These are phyloP conservation scores for Rissa tridactyla DNA, from an alignment of 2,113 vertebrate genomes.

Conservation along the genomic window DNA sequence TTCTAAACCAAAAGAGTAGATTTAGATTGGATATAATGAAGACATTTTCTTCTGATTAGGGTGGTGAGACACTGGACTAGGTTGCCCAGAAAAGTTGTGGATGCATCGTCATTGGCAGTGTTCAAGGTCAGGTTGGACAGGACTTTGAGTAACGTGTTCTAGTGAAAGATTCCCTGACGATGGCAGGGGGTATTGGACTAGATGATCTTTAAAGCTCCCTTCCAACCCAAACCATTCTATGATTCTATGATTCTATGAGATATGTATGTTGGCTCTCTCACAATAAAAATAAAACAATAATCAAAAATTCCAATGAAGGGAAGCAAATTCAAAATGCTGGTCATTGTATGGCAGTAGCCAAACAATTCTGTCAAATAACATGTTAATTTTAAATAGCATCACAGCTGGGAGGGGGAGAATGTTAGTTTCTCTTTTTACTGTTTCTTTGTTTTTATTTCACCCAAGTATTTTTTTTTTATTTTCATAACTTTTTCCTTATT, in stretches of 20 bases:
- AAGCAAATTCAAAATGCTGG: neutral
- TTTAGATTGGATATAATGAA: neutral
- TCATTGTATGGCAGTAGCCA: neutral
- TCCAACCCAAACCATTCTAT: neutral
- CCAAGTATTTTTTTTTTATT: neutral
- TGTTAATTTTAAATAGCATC: neutral
- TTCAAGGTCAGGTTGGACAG: neutral
- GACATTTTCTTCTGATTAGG: neutral
- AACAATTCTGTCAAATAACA: neutral
- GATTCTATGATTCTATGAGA: neutral
- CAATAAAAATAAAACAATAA: neutral
- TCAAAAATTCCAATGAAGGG: neutral
- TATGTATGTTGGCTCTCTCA: neutral
- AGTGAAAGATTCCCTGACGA: neutral
- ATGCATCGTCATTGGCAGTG: rapidly evolving
- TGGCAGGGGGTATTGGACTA: neutral
- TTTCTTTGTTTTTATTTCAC: neutral
- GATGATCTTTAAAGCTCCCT: neutral
- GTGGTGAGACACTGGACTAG: too few relatives aligned
- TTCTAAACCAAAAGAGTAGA: neutral
- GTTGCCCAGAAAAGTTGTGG: neutral
- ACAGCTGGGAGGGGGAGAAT: rapidly evolving
- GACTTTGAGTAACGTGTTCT: neutral
- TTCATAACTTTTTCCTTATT: neutral
- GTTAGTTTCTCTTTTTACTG: neutral